Evolutionary conservation across 2,113 vertebrate species (phyloP).

Genomic region (Gasterosteus nipponicus): DNA sequence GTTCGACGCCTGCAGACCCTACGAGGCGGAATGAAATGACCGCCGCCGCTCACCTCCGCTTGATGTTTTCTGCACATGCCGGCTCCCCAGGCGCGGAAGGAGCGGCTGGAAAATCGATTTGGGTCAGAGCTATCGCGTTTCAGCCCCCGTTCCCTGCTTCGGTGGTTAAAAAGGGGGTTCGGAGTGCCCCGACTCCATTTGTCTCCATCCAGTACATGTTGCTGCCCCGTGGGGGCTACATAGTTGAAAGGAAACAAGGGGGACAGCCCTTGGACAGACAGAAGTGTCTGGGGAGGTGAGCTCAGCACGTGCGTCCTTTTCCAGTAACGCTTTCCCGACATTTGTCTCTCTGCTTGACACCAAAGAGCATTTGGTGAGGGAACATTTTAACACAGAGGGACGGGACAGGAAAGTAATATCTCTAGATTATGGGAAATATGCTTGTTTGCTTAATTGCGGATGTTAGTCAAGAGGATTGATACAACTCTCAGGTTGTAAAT

Average conservation of each 20-base stretch:
- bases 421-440: background rate
- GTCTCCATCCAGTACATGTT: conserved; percentile 59
- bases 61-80: conserved; percentile 71
- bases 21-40: conserved; percentile 49
- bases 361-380: background rate
- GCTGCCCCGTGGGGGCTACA: conserved; percentile 42
- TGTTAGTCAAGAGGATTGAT: background rate
- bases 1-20: conserved; percentile 12
- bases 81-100: conserved; percentile 47
- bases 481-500: background rate
- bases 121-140: conserved; percentile 72
- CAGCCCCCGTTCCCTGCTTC: conserved; percentile 64
- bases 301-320: conserved; percentile 13
- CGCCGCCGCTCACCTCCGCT: conserved; percentile 59
- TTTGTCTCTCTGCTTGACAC: conserved; percentile 5
- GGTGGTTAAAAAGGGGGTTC: conserved; percentile 60
- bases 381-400: conserved; percentile 20
- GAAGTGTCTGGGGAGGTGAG: conserved; percentile 2
- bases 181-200: conserved; percentile 44
- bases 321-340: conserved; percentile 31
- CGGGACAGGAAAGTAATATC: background rate
- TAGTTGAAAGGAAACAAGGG: conserved; percentile 51
- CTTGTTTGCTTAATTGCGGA: background rate
- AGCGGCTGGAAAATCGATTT: conserved; percentile 78
- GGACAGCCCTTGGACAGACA: conserved; percentile 35